Base-by-base conservation (phyloP, 2,113 vertebrate genomes). In the Hypocryptadius cinnamomeus region DNA sequence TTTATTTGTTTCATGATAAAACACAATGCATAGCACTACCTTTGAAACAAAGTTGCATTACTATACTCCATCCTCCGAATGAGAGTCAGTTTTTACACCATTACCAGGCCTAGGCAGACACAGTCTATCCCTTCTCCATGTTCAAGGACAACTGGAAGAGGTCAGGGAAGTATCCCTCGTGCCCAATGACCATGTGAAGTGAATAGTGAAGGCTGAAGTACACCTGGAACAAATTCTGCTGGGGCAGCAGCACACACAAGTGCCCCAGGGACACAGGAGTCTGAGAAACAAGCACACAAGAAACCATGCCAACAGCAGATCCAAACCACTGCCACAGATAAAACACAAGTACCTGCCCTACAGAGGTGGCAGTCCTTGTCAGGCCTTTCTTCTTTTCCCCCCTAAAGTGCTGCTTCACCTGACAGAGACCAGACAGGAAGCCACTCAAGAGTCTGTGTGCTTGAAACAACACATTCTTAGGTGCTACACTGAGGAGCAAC, bases 111-210 rank as follows among this genome's bases (percentile, higher is more conserved):
- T 22, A 28, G 20, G 9, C 33, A 42, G 69, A 40, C 31, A 60
- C 25, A 65, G 27, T 50, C 60, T 77, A 68, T 30, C 74, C 35
- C 37, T 76, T 51, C 22, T 85, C 47, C 16, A 28, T 7, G 4
- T 35, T 45, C 31, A 59, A 37, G 11, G 20, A 59, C 1, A 86
- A 66, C 28, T 19, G 64, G 15, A 93, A 30, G 20, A 57, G 21
- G 11, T 59, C 50, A 30, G 30, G 16, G 19, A n/a, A 78, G 14
- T 11, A 59, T 4, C 14, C 12, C 51, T 47, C 3, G 8, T 59
- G 51, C 54, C 37, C 28, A 51, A 9, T 0, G 3, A 73, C 18
- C 14, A 27, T 0, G 0, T 47, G 42, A 82, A 47, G 19, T 39
- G 25, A 57, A 80, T 0, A 13, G 37, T 33, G 4, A 69, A 57